Evolutionary conservation across 2,113 vertebrate species (phyloP).

Genomic region (Passer montanus): DNA sequence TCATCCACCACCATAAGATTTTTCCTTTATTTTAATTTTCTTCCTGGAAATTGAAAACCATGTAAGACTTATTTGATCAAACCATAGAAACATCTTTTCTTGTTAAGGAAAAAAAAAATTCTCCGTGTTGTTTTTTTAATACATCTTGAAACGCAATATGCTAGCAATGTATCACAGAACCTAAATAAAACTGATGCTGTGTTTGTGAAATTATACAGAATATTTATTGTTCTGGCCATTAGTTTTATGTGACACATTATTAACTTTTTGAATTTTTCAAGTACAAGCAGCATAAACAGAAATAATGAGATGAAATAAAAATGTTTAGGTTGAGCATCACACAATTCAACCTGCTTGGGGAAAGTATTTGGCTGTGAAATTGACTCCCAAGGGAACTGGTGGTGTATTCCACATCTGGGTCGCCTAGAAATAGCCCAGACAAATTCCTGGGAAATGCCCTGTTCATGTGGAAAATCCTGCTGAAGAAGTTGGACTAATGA

Average conservation of each 20-base stretch:
- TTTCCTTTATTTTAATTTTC: conserved; percentile 50
- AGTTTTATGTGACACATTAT: conserved; percentile 23
- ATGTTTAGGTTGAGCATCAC: background rate
- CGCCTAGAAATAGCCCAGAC: background rate
- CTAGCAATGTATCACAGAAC: background rate
- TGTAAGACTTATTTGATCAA: conserved; percentile 17
- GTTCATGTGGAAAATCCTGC: background rate
- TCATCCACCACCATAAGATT: background rate
- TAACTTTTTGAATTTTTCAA: conserved; percentile 5
- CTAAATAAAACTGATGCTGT: background rate
- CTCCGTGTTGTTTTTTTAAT: background rate
- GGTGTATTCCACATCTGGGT: background rate
- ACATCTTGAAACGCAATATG: background rate
- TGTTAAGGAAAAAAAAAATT: background rate
- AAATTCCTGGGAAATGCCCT: background rate
- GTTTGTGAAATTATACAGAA: background rate
- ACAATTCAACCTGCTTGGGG: background rate
- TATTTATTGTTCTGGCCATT: conserved; percentile 38
- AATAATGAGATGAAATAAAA: conserved; percentile 5
- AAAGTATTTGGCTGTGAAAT: background rate
- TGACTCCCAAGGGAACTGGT: background rate
- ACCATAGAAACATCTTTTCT: conserved; percentile 10
- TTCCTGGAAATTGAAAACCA: conserved; percentile 45
- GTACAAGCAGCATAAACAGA: background rate
- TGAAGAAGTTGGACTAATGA: background rate